Evolutionary conservation across 2,113 vertebrate genomes (phyloP).

Genomic region (Malaclemys terrapin): DNA sequence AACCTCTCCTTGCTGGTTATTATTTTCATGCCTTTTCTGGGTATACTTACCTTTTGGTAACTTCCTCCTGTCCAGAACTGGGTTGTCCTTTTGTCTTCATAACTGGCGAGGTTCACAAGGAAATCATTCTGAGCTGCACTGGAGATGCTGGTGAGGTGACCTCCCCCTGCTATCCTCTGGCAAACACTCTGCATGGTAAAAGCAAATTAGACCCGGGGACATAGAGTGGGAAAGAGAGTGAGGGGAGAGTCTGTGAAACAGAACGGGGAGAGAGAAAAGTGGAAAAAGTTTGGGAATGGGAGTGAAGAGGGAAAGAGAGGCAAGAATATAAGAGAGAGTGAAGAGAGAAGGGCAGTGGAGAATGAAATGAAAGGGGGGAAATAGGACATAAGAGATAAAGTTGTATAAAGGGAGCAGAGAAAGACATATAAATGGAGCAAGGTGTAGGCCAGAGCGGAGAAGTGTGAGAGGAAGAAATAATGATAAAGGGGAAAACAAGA

Average conservation of each 20-base stretch:
- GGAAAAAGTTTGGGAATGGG: not conserved
- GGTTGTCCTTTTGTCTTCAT: not conserved
- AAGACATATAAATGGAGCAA: not conserved
- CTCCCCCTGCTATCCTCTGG: not conserved
- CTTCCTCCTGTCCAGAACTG: not conserved
- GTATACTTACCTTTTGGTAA: not conserved
- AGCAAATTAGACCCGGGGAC: not conserved
- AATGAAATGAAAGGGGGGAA: not conserved
- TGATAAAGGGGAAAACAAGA: not conserved
- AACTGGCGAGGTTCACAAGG: not conserved
- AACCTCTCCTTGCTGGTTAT: not conserved
- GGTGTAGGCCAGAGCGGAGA: not conserved
- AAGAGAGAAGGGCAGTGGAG: not conserved
- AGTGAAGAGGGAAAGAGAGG: not conserved
- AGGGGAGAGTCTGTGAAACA: not conserved
- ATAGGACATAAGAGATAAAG: not conserved
- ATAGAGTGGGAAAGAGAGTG: not conserved
- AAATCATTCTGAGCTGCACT: not conserved
- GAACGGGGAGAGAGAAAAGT: not conserved
- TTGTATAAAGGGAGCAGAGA: not conserved
- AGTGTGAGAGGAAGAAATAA: not conserved
- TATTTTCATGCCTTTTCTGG: not conserved
- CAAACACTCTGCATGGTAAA: not conserved
- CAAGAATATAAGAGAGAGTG: not conserved
- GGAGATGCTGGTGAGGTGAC: not conserved